Evolutionary conservation across 2,113 vertebrate genomes (phyloP).

Genomic region (Paradoxurus hermaphroditus): DNA sequence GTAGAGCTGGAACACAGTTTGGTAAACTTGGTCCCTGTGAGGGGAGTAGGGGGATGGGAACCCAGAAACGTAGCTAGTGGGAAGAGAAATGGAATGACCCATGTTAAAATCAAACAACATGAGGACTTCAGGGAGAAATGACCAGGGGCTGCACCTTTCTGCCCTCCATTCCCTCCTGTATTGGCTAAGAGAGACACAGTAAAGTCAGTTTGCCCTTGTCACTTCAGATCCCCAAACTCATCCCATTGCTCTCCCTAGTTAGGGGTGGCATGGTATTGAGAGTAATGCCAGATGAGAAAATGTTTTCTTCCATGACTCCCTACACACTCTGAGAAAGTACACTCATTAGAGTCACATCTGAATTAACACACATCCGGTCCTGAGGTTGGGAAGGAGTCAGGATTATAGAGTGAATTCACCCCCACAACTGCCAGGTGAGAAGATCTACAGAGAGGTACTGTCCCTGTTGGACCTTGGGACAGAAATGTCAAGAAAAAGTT

Average conservation of each 20-base stretch:
- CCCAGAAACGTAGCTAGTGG: neutral
- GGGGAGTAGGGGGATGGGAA: neutral
- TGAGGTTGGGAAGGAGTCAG: neutral
- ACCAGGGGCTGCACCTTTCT: neutral
- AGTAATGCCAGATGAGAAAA: neutral
- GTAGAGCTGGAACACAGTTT: neutral
- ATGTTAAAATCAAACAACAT: neutral
- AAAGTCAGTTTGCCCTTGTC: neutral
- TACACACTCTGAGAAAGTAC: neutral
- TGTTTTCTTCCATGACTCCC: neutral
- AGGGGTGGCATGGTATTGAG: neutral
- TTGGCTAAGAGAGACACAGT: neutral
- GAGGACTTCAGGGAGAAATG: neutral
- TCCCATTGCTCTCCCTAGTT: too few species aligned
- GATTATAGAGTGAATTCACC: neutral
- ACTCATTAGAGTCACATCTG: neutral
- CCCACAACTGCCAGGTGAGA: neutral
- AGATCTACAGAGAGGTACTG: neutral
- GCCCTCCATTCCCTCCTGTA: neutral
- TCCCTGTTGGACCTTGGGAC: neutral
- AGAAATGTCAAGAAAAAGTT: neutral
- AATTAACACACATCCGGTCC: too few species aligned
- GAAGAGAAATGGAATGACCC: neutral
- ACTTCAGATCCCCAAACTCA: neutral
- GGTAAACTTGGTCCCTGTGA: neutral